Percentiles rank a stretch among this genome's conserved stretches.
These are phyloP conservation scores for Connochaetes taurinus DNA, from an alignment of 2,113 vertebrate species.

Conservation along the genomic window DNA sequence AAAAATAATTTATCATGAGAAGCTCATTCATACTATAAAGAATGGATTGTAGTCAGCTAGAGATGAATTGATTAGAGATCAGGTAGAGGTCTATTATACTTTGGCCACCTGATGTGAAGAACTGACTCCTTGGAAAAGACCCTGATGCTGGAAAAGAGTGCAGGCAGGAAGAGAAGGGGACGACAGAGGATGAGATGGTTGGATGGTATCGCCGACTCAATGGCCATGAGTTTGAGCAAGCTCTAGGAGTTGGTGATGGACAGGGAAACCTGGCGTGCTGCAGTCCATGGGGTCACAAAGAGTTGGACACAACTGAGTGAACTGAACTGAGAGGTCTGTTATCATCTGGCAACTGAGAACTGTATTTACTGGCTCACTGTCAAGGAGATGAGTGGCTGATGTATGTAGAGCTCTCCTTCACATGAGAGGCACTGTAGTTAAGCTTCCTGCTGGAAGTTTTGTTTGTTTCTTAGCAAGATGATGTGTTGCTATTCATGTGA, in stretches of 20 bases:
- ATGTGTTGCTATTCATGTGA: background rate
- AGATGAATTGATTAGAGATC: background rate
- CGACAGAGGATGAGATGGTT: background rate
- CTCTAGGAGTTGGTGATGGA: background rate
- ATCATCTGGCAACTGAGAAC: background rate
- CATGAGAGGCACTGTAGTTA: background rate
- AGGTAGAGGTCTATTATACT: background rate
- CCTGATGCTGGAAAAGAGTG: background rate
- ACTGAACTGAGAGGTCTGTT: background rate
- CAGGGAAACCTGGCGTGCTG: background rate
- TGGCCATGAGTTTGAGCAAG: background rate
- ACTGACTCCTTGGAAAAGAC: background rate
- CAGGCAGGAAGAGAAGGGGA: background rate
- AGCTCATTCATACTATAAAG: background rate
- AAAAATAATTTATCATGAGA: background rate
- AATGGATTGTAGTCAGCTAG: background rate
- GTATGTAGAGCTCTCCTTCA: fast-evolving
- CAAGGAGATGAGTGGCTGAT: background rate
- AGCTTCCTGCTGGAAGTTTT: background rate
- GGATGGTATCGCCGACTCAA: background rate
- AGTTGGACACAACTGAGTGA: background rate
- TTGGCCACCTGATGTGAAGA: background rate
- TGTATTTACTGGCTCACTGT: background rate
- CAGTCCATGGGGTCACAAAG: background rate
- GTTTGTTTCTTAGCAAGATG: background rate